Evolutionary conservation across 1,140 invertebrate genomes (phyloP).

Genomic region (Holotrichia oblita): DNA sequence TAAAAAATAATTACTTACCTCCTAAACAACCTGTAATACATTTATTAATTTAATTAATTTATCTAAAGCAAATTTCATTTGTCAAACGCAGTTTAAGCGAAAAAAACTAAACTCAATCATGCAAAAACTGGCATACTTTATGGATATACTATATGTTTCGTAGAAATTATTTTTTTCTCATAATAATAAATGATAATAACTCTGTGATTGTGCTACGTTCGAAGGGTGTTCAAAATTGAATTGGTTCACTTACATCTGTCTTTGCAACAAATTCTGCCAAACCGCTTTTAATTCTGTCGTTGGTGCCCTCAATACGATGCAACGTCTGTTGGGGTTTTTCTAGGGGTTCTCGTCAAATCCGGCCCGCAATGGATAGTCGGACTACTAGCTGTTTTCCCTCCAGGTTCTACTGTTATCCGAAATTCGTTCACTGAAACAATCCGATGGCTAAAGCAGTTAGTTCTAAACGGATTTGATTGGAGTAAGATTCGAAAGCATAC

Average conservation of each 20-base stretch:
- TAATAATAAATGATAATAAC: constrained; percentile 23
- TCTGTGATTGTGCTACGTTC: constrained; percentile 43
- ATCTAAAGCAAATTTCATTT: neutral
- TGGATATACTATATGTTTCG: constrained; percentile 43
- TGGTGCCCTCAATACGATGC: constrained; percentile 78
- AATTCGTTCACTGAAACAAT: constrained; percentile 73
- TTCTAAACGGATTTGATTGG: too few relatives aligned
- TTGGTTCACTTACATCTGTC: constrained; percentile 78
- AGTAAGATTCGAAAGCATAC: constrained; percentile 61
- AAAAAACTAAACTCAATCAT: neutral
- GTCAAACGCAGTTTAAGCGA: constrained; percentile 9
- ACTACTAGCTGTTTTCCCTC: constrained; percentile 66
- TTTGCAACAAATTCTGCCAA: constrained; percentile 87
- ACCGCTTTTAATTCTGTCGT: constrained; percentile 85
- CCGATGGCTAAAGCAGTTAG: neutral
- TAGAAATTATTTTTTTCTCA: neutral
- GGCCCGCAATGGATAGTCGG: constrained; percentile 73
- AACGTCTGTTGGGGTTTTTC: constrained; percentile 71
- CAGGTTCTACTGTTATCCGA: constrained; percentile 70
- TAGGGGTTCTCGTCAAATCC: constrained; percentile 66
- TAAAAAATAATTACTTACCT: neutral
- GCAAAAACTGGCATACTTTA: constrained; percentile 39
- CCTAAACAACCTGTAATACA: neutral
- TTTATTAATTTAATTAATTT: neutral
- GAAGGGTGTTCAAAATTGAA: constrained; percentile 24